These are phyloP conservation scores for Torymus aiolomorphi DNA, from an alignment of 2,888 invertebrate genomes.

Conservation along the genomic window DNA sequence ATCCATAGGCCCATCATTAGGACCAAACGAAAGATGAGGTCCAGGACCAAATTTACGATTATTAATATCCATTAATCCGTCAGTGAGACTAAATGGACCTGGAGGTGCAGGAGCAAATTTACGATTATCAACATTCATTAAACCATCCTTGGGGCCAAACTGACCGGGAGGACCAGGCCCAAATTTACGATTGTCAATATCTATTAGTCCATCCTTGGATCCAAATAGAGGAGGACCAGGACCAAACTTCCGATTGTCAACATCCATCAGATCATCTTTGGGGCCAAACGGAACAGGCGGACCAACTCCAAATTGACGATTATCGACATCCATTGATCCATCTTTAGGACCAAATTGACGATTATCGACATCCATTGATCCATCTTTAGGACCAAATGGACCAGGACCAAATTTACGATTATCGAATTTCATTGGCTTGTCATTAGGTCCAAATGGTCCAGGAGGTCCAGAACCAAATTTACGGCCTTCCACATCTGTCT, in stretches of 20 bases:
- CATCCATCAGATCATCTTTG: too few species aligned
- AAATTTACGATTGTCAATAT: constrained; percentile 24
- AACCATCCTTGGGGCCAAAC: constrained; percentile 12
- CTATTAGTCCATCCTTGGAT: constrained; percentile 18
- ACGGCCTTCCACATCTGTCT: constrained; percentile 36
- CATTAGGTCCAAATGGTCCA: constrained; percentile 1
- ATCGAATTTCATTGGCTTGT: constrained; percentile 6
- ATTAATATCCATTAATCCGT: constrained; percentile 39
- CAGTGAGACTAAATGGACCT: neutral
- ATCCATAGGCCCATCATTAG: constrained; percentile 36
- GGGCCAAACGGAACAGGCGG: too few species aligned
- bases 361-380: too few species aligned
- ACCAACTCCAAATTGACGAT: too few species aligned
- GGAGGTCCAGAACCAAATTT: neutral
- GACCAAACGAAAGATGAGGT: neutral
- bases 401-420: constrained; percentile 8
- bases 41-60: constrained; percentile 13
- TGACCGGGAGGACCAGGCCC: neutral
- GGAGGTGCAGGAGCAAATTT: neutral
- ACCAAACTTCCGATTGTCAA: too few species aligned
- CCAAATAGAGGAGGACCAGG: too few species aligned
- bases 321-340: too few species aligned
- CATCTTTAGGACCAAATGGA: neutral
- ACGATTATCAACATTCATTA: constrained; percentile 43
- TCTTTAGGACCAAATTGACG: too few species aligned